Evolutionary conservation across 2,888 invertebrate genomes (phyloP), one percentile per base, ranked within the genome.

Genomic region (Monochamus alternatus): DNA sequence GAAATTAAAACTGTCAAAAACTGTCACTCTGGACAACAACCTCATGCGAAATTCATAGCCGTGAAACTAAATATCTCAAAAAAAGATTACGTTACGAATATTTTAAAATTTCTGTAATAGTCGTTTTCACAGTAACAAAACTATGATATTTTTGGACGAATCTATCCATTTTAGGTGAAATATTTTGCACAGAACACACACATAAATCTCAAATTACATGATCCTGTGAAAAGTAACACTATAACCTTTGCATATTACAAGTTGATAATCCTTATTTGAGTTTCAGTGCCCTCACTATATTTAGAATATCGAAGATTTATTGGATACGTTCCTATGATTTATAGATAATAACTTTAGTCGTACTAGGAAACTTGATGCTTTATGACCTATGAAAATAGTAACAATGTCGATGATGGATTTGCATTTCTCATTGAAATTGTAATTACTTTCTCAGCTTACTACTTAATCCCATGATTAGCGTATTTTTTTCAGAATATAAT

Each of bases 321-420:
- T 70, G 62, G 32, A 60, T 62, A 70, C 51, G 14, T 31, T 52
- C 38, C 32, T 32, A 51, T 70, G 62, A 70, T 70, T 70, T 51
- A 70, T 62, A 70, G 70, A 62, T 32, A 62, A 70, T 70, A 70
- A 70, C 14, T n/a, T 70, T 55, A n/a, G 22, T 14, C 55, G 55
- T 55, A 55, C 14, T 32, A 44, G 58, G 14, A 69, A 31, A 22
- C 14, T 22, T 60, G 59, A 43, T 59, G 44, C 44, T 69, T 69
- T 59, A 59, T 43, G 58, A 55, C 8, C 38, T 44, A 68, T 68
- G 51, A 47, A 47, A 47, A 47, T 47, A 47, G 47, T 47, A 12
- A 47, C 47, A 47, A 12, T 9, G 47, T 47, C 47, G 3, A 47
- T 47, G 47, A 47, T 47, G 47, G 8, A 47, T 12, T 47, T 47